Base-by-base conservation (phyloP, 2,888 invertebrate genomes). In the Microplitis deprimator region DNA sequence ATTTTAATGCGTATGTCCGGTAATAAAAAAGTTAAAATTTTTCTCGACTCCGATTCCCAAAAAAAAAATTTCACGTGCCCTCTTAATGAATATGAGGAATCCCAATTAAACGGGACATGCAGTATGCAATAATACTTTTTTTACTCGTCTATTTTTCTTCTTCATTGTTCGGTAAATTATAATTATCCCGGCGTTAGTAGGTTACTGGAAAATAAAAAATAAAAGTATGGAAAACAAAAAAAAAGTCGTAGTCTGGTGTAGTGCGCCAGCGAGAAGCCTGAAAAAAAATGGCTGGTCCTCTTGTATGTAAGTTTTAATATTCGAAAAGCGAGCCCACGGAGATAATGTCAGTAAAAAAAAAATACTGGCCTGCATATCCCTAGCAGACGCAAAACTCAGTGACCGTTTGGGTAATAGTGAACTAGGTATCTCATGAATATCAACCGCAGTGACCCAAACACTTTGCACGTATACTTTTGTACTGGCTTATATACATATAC, bases 381-480 rank as follows among this genome's bases (percentile, higher is more conserved):
- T 50, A 50, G 50, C 50, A 50, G 50, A 50, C 50, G 50, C 13
- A 60, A 70, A 59, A 70, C 29, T 41, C 70, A 70, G 70, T 70
- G 70, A 70, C 70, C 70, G 70, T 41, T 70, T 70, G 68, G 60
- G 50, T 50, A 50, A 29, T 70, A n/a, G 17, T 59, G n/a, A 17
- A 29, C 16, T 6, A 17, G 5, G 5, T 13, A 7, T 62, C 50
- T 77, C 77, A 77, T 77, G 77, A 77, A 77, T 77, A 73, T 77
- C 73, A 77, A 73, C 73, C 73, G 77, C 77, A 77, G 73, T 77
- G 77, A 77, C 77, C 73, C 77, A 77, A 77, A 41, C 68, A 77
- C 38, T 75, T 75, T 61, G 69, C 75, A 75, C 75, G 38, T 40
- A 38, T 13, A 29, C 60, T 8, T 8, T 67, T 38, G 67, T 62